Conservation (phyloP, 2,888 invertebrate genomes). For the Tuberolachnus salignus region DNA sequence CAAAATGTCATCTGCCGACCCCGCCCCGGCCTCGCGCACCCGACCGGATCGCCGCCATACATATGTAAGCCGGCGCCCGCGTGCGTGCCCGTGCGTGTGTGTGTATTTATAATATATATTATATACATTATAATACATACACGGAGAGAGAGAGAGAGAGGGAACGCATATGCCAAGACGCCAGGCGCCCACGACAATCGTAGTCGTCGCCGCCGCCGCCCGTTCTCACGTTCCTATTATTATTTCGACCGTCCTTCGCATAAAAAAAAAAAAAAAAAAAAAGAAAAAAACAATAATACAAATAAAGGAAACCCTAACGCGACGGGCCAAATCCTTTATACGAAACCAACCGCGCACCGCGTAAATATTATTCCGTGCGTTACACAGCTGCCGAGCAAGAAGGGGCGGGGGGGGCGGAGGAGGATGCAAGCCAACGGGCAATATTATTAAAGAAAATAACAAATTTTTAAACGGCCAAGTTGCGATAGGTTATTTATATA, state of each 20-base stretch:
- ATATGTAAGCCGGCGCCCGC: not conserved
- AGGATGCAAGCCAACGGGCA: too few species aligned
- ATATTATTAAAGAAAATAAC: too few species aligned
- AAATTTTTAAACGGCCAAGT: too few species aligned
- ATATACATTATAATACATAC: conserved; percentile 22
- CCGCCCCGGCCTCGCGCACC: conserved; percentile 30
- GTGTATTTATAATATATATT: not conserved
- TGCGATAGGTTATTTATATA: too few species aligned
- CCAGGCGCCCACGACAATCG: conserved; percentile 49
- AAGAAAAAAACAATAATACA: not conserved
- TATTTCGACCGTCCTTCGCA: conserved; percentile 40
- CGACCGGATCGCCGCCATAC: conserved; percentile 12
- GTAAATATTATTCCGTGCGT: too few species aligned
- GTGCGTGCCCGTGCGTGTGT: not conserved
- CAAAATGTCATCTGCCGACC: conserved; percentile 56
- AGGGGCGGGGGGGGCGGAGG: too few species aligned
- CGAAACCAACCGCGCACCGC: not conserved
- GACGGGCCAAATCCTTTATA: not conserved
- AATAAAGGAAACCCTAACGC: conserved; percentile 21
- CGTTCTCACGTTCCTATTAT: conserved; percentile 48
- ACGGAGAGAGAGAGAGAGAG: conserved; percentile 2
- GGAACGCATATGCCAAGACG: conserved; percentile 23
- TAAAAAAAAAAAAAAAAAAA: conserved; percentile 9
- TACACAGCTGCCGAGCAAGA: too few species aligned
- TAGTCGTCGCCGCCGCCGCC: conserved; percentile 5